Evolutionary conservation across 2,113 vertebrate species (phyloP), one percentile per base, ranked within the genome.

Genomic region (Amia ocellicauda): DNA sequence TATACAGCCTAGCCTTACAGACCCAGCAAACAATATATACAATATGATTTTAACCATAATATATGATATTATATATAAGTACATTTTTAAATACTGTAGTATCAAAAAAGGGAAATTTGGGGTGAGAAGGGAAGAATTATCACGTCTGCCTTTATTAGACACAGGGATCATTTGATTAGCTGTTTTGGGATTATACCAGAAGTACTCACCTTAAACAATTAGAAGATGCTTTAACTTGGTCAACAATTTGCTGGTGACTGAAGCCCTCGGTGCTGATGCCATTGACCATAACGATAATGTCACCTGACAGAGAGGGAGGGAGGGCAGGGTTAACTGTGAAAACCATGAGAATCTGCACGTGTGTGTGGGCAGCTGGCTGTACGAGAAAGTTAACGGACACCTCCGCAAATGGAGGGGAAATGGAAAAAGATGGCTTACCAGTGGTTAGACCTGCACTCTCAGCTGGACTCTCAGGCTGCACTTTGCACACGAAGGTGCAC

Each of bases 171-270:
- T 27, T 10, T 55, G 31, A 36, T 36, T 36, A 11, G 4, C 27
- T 27, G n/a, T 24, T 13, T 28, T 22, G 22, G 52, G 52, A 23
- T 23, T 3, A n/a, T n/a, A n/a, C n/a, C n/a, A n/a, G n/a, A n/a
- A n/a, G n/a, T n/a, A 77, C 88, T 86, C 80, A 99, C 97, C 83
- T 93, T 68, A 99, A 67, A 20, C 73, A 74, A 78, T 94, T 96
- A 78, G 88, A 86, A 11, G 95, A 92, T 0, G 92, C 80, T 78
- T 78, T 83, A 68, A 99, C 95, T 66, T 93, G 72, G 60, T 91
- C 80, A 7, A 96, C 87, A 3, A 95, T 89, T 41, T 89, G 83
- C 63, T 91, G 90, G 78, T 95, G 93, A 1, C 74, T 85, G 10
- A 84, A 89, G 0, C 94, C 93, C 69, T 93, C 85, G 0, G 81